A percentile compares a stretch with the other conserved stretches of the same genome.
These are phyloP conservation scores for Cephus pulcher DNA, from an alignment of 2,888 invertebrate genomes.

Conservation along the genomic window DNA sequence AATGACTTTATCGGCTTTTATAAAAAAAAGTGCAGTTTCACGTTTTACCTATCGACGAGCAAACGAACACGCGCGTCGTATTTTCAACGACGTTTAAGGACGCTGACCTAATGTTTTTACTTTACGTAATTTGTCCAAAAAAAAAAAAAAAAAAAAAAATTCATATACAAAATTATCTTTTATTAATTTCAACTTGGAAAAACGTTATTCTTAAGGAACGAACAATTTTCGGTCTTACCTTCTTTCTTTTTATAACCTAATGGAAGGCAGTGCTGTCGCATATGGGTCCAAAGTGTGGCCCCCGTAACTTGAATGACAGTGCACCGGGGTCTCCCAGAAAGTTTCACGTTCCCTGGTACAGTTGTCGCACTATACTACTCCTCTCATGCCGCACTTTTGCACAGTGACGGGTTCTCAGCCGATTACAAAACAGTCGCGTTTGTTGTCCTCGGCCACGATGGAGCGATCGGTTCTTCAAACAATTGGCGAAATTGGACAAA, in stretches of 20 bases:
- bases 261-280: neutral
- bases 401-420: neutral
- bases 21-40: neutral
- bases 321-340: neutral
- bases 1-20: neutral
- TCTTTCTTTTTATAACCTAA: neutral
- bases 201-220: neutral
- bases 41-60: neutral
- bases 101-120: neutral
- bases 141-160: no score
- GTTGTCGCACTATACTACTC: slow-evolving; percentile 3
- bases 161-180: no score
- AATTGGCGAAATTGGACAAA: neutral
- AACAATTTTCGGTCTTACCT: neutral
- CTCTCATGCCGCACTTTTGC: neutral
- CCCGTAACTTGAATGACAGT: neutral
- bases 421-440: slow-evolving; percentile 3
- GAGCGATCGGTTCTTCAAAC: neutral
- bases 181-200: neutral
- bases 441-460: neutral
- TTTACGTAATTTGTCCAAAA: neutral
- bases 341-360: neutral
- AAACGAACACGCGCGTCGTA: neutral
- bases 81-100: neutral
- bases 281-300: neutral